phyloP scores from a whole-genome alignment of 2,797 vertebrate species.

The Fistularia commersonii region DNA sequence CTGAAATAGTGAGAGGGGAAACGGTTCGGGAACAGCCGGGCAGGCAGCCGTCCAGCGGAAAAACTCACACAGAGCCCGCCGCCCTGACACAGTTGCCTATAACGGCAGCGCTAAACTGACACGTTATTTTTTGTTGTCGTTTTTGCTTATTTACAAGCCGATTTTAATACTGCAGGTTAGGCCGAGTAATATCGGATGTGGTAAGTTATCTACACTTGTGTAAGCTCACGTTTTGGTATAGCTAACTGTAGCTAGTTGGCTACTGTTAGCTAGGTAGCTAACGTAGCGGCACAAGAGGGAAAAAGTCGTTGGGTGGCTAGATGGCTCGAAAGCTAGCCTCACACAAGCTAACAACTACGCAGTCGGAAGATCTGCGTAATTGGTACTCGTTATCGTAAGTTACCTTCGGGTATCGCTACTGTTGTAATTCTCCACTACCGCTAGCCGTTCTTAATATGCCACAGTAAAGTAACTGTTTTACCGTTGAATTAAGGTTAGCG shows the following conservation, averaged over 20 bases:
- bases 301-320: conserved; percentile 70
- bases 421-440: conserved; percentile 13
- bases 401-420: conserved; percentile 18
- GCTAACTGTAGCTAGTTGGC: conserved; percentile 65
- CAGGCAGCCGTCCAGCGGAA: conserved; percentile 71
- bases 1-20: conserved; percentile 72
- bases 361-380: conserved; percentile 57
- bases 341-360: conserved; percentile 71
- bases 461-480: conserved; percentile 32
- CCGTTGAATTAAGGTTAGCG: conserved; percentile 12
- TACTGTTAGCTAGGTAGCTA: conserved; percentile 64
- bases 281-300: conserved; percentile 50
- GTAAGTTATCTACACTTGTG: conserved; percentile 81
- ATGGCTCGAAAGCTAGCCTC: conserved; percentile 61
- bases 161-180: conserved; percentile 78
- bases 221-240: conserved; percentile 50
- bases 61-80: conserved; percentile 71
- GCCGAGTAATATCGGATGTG: conserved; percentile 86
- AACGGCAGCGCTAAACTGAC: conserved; percentile 46
- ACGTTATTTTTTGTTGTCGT: conserved; percentile 47
- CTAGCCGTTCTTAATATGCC: conserved; percentile 18
- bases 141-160: conserved; percentile 54
- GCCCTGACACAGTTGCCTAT: conserved; percentile 58
- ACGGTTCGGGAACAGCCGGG: conserved; percentile 70
- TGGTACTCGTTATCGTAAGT: conserved; percentile 32